These are phyloP conservation scores for Leptothorax acervorum DNA, from an alignment of 2,888 invertebrate species.

Conservation along the genomic window DNA sequence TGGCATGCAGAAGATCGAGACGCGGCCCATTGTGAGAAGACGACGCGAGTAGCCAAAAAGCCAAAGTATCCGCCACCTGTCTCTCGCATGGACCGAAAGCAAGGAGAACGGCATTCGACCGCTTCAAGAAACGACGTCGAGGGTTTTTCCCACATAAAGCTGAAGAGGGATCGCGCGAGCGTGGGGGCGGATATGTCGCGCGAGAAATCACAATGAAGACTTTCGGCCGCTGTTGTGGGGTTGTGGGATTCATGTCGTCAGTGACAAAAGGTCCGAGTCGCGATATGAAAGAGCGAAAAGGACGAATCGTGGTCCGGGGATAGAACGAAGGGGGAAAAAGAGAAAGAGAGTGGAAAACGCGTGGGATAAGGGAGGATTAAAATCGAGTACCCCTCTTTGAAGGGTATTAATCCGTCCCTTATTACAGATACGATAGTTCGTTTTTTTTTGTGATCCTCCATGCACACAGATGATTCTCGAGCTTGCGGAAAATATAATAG, in stretches of 20 bases:
- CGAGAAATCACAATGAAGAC: constrained; percentile 69
- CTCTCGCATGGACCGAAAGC: constrained; percentile 5
- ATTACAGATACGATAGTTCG: constrained; percentile 52
- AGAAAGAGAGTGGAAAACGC: constrained; percentile 46
- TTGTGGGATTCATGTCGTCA: constrained; percentile 67
- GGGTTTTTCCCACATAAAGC: constrained; percentile 67
- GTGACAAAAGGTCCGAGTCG: constrained; percentile 43
- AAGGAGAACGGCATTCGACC: constrained; percentile 28
- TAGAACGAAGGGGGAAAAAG: constrained; percentile 3
- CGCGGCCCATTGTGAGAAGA: constrained; percentile 9
- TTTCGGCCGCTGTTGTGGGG: constrained; percentile 69
- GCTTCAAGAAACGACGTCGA: constrained; percentile 54
- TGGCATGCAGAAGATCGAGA: not conserved
- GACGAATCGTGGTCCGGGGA: not conserved
- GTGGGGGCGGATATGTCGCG: constrained; percentile 60
- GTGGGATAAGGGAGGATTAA: constrained; percentile 74
- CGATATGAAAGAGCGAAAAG: constrained; percentile 48
- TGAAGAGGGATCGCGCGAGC: constrained; percentile 47
- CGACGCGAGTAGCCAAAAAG: constrained; percentile 58
- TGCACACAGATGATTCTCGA: constrained; percentile 57
- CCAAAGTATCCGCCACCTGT: constrained; percentile 64
- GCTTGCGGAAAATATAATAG: constrained; percentile 58
- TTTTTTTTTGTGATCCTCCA: constrained; percentile 54
- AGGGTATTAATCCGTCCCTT: constrained; percentile 64
- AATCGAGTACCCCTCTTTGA: constrained; percentile 61